Evolutionary conservation across 2,888 invertebrate species (phyloP), one percentile per base, ranked within the genome.

Genomic region (Acrobasis repandana): DNA sequence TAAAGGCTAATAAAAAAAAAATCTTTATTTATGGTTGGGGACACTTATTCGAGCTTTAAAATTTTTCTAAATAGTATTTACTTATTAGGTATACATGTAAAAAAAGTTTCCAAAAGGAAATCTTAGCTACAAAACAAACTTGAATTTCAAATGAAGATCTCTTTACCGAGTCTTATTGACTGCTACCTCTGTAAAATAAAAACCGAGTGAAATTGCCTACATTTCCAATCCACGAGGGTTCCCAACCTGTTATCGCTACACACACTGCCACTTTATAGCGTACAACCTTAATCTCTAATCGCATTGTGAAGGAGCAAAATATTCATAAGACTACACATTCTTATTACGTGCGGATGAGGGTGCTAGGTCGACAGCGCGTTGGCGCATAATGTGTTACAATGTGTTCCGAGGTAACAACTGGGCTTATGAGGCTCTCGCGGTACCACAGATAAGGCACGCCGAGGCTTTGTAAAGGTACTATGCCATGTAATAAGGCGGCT

Each of bases 381-480:
- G 79, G 80, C 82, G 85, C 87, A 86, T 90, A 89, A 90, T 88
- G 86, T 88, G 85, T 77, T 85, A 86, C 88, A 89, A 89, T 88
- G 86, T 90, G 87, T 90, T 87, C 78, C 68, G 82, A 86, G 87
- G 89, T 89, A 90, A 87, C 88, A 86, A 88, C 87, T 83, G 83
- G 73, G 89, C 87, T 88, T 89, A 90, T 83, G 83, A 83, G 82
- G 81, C 83, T 84, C 83, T 81, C 76, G 77, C 80, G 85, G 82
- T 78, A 73, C 82, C 79, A 77, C 80, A 86, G 90, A 90, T 90
- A 90, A 88, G 89, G 88, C 90, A 89, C 89, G 88, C 75, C 73
- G 76, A 82, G 87, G 83, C 87, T 87, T 85, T 85, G 86, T 82
- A 71, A 73, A 82, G 84, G 82, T 82, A 80, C 84, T 83, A 74